Evolutionary conservation across 2,888 invertebrate genomes (phyloP).

Genomic region (Tiphia femorata): DNA sequence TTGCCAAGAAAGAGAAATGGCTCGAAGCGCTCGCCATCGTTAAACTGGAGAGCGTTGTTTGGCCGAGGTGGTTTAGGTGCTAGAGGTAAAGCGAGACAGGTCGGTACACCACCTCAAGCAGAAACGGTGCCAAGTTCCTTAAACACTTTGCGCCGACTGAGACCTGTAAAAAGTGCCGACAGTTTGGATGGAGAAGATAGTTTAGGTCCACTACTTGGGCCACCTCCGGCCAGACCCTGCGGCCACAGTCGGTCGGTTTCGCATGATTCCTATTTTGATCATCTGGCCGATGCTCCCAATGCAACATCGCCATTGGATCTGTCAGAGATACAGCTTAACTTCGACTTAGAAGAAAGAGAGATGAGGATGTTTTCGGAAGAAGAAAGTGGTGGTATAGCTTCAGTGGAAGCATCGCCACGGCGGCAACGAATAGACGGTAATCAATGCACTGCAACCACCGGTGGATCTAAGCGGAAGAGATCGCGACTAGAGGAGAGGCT

Average conservation of each 20-base stretch:
- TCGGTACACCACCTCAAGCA: slow-evolving; percentile 70
- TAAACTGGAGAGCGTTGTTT: slow-evolving; percentile 87
- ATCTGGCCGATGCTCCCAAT: slow-evolving; percentile 75
- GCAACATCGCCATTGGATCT: slow-evolving; percentile 75
- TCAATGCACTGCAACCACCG: slow-evolving; percentile 62
- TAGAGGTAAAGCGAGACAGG: slow-evolving; percentile 69
- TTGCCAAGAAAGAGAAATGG: slow-evolving; percentile 80
- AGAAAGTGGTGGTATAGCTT: slow-evolving; percentile 77
- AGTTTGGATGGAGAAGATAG: slow-evolving; percentile 71
- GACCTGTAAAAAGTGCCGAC: slow-evolving; percentile 81
- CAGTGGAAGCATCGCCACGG: slow-evolving; percentile 64
- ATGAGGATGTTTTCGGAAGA: slow-evolving; percentile 92
- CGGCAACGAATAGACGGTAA: slow-evolving; percentile 69
- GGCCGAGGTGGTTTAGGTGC: slow-evolving; percentile 65
- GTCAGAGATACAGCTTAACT: slow-evolving; percentile 86
- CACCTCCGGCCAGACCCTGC: slow-evolving; percentile 67
- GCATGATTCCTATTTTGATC: slow-evolving; percentile 94
- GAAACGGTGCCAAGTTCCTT: slow-evolving; percentile 61
- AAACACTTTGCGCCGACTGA: slow-evolving; percentile 69
- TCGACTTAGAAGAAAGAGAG: slow-evolving; percentile 87
- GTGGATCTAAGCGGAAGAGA: slow-evolving; percentile 72
- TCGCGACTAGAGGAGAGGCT: slow-evolving; percentile 83
- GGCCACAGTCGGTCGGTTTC: slow-evolving; percentile 82
- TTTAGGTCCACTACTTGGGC: slow-evolving; percentile 67
- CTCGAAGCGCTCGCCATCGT: slow-evolving; percentile 76